phyloP scores from a whole-genome alignment of 53 echinoderm and acorn worm genomes.

The Holothuria scabra region DNA sequence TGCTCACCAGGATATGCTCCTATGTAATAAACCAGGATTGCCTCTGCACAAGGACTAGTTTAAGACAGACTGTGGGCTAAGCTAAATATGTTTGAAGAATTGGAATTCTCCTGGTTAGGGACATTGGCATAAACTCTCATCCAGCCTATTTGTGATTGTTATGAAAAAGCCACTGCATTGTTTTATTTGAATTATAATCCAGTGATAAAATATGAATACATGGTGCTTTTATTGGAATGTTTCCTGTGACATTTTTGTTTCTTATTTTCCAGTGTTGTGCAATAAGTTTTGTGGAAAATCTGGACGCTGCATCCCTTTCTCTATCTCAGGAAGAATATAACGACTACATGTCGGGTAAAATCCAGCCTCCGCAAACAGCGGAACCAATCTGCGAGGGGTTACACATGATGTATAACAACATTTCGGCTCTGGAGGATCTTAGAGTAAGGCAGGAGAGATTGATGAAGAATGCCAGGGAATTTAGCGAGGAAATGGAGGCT shows the following conservation, averaged over 20 bases:
- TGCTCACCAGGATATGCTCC: no score
- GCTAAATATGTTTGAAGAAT: no score
- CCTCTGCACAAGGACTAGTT: no score
- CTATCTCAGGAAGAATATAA: conserved; percentile 89
- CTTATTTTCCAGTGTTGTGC: conserved; percentile 81
- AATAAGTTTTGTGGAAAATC: conserved; percentile 94
- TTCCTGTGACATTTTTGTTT: neutral
- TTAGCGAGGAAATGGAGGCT: conserved; percentile 80
- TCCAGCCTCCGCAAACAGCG: conserved; percentile 70
- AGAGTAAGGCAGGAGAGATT: conserved; percentile 83
- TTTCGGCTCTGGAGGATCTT: conserved; percentile 87
- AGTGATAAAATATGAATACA: no score
- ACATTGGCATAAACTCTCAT: no score
- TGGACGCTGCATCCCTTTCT: conserved; percentile 93
- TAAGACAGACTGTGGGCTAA: no score
- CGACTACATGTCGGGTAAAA: conserved; percentile 91
- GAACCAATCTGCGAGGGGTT: conserved; percentile 94
- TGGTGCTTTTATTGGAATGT: no score
- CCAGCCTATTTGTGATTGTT: no score
- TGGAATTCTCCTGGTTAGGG: no score
- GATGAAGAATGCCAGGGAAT: conserved; percentile 78
- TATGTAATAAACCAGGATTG: no score
- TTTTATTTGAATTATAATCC: no score
- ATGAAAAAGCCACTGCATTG: no score
- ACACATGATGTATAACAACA: conserved; percentile 91